Evolutionary conservation across 2,888 invertebrate genomes (phyloP).

Genomic region (Neelides folsomi): DNA sequence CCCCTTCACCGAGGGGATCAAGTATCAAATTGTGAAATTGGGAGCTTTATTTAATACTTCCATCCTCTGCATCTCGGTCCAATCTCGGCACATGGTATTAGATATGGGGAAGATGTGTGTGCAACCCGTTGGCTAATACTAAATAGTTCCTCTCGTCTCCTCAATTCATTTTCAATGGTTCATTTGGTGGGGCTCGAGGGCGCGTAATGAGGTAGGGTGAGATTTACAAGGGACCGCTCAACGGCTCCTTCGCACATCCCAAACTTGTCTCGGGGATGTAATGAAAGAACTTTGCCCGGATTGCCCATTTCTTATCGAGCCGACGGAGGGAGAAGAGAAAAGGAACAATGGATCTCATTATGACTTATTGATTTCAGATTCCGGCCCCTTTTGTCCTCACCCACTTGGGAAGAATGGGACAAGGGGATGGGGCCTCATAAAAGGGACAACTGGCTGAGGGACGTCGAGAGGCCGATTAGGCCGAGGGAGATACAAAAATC

Average conservation of each 20-base stretch:
- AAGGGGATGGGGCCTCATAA: not conserved
- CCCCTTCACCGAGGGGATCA: too few relatives aligned
- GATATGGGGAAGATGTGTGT: not conserved
- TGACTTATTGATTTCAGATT: constrained; percentile 8
- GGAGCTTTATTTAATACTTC: too few relatives aligned
- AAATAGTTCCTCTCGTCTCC: not conserved
- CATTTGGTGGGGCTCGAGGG: not conserved
- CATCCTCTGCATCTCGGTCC: too few relatives aligned
- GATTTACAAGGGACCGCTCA: not conserved
- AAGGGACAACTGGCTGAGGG: too few relatives aligned
- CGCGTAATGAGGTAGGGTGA: not conserved
- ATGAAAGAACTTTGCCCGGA: not conserved
- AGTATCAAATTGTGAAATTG: too few relatives aligned
- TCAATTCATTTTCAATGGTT: not conserved
- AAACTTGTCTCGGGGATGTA: not conserved
- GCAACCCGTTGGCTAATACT: not conserved
- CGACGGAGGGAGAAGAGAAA: not conserved
- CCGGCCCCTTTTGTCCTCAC: not conserved
- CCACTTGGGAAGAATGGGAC: not conserved
- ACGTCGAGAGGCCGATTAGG: too few relatives aligned
- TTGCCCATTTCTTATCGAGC: not conserved
- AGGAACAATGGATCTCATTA: constrained; percentile 10
- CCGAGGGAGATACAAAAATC: too few relatives aligned
- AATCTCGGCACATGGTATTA: too few relatives aligned
- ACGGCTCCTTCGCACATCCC: not conserved